Percentiles rank a stretch among this genome's conserved stretches.
Evolutionary conservation across 2,797 vertebrate genomes (phyloP).

Genomic region (Spinibarbus caldwelli): DNA sequence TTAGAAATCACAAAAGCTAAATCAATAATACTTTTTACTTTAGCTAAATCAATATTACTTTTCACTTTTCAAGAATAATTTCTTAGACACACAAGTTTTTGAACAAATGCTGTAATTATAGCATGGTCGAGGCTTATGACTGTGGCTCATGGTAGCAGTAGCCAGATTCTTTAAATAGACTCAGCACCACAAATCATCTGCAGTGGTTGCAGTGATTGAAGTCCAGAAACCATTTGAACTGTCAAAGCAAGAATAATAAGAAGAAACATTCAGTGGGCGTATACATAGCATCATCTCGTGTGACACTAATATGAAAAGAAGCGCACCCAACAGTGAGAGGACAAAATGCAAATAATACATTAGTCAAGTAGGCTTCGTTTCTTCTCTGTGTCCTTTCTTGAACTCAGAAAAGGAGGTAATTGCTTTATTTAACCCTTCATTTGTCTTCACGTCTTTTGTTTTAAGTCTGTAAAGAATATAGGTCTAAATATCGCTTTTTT

Average conservation of each 20-base stretch:
- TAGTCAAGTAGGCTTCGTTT: not conserved
- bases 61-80: not conserved
- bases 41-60: not conserved
- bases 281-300: not conserved
- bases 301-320: conserved; percentile 9
- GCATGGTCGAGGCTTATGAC: not conserved
- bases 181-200: conserved; percentile 26
- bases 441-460: not conserved
- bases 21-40: not conserved
- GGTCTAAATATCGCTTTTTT: not conserved
- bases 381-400: not conserved
- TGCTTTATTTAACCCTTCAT: not conserved
- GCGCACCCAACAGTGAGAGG: conserved; percentile 12
- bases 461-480: not conserved
- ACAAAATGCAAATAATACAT: conserved; percentile 24
- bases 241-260: conserved; percentile 30
- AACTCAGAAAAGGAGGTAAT: not conserved
- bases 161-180: conserved; percentile 28
- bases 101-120: conserved; percentile 30
- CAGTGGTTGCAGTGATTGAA: conserved; percentile 24
- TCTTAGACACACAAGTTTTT: not conserved
- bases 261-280: conserved; percentile 9
- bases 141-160: conserved; percentile 9
- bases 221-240: conserved; percentile 35
- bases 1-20: not conserved